phyloP scores from a whole-genome alignment of 2,888 invertebrate species.

The Philopedon plagiatum region DNA sequence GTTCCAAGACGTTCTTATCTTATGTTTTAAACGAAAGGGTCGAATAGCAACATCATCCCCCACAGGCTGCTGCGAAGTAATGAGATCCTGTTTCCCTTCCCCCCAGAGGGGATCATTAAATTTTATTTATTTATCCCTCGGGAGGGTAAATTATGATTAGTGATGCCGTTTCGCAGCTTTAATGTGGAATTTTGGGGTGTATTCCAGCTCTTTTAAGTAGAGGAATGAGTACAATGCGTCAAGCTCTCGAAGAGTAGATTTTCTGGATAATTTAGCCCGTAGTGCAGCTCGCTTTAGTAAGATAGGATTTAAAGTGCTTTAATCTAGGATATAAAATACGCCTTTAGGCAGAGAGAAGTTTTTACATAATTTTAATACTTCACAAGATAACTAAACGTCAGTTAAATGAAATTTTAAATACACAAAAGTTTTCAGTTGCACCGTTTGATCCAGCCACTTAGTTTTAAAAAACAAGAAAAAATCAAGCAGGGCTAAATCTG shows the following conservation, averaged over 20 bases:
- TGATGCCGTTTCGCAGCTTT: conserved; percentile 38
- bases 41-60: conserved; percentile 29
- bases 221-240: not conserved
- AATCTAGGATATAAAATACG: no score
- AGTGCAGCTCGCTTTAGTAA: not conserved
- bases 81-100: conserved; percentile 34
- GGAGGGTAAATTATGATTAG: conserved; percentile 64
- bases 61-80: conserved; percentile 35
- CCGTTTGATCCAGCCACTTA: no score
- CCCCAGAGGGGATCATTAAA: conserved; percentile 37
- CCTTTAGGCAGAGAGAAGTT: no score
- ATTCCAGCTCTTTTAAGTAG: conserved; percentile 6
- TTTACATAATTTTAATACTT: no score
- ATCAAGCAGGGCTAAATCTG: no score
- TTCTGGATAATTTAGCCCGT: conserved; percentile 6
- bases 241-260: not conserved
- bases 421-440: no score
- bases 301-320: not conserved
- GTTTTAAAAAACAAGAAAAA: no score
- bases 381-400: no score
- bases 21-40: conserved; percentile 28
- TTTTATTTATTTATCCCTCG: conserved; percentile 63
- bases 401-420: no score
- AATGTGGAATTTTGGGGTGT: conserved; percentile 24
- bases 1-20: conserved; percentile 2